A percentile compares a stretch with the other conserved stretches of the same genome.
Conservation (phyloP, 2,113 vertebrate genomes). For the Siphamia tubifer region DNA sequence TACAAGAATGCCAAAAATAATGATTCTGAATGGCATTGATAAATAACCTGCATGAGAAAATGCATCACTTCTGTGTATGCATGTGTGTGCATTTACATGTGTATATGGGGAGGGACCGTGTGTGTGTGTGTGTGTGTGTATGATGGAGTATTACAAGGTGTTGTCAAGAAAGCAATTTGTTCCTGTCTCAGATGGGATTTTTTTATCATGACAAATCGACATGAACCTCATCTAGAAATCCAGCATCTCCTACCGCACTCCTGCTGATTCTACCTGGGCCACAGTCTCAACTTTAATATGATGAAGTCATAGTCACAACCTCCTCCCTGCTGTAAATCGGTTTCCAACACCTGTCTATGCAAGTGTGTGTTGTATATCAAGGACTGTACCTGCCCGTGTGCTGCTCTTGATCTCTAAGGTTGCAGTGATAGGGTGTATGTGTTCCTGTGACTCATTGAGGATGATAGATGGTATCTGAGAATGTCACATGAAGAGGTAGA, state of each 20-base stretch:
- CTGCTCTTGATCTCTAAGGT: background rate
- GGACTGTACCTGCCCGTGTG: conserved; percentile 19
- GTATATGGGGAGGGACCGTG: background rate
- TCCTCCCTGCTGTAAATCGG: background rate
- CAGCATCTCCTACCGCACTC: conserved; percentile 30
- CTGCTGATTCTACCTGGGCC: conserved; percentile 30
- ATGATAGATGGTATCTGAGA: conserved; percentile 58
- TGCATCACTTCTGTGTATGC: conserved; percentile 19
- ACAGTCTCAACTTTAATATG: conserved; percentile 59
- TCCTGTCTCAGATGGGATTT: conserved; percentile 67
- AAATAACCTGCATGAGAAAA: conserved; percentile 55
- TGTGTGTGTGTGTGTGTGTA: conserved; percentile 24
- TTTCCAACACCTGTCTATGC: background rate
- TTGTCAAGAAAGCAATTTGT: conserved; percentile 80
- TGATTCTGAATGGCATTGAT: conserved; percentile 67
- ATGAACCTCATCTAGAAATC: conserved; percentile 62
- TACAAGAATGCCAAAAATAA: conserved; percentile 53
- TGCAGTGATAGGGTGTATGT: background rate
- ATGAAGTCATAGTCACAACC: conserved; percentile 61
- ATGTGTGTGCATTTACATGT: background rate
- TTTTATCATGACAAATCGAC: conserved; percentile 76
- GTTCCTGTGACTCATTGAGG: conserved; percentile 14
- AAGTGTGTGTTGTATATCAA: conserved; percentile 26
- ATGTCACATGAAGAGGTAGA: conserved; percentile 59
- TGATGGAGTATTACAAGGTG: conserved; percentile 75